These are phyloP conservation scores for Halcyon senegalensis DNA, from an alignment of 2,113 vertebrate species.

Conservation along the genomic window DNA sequence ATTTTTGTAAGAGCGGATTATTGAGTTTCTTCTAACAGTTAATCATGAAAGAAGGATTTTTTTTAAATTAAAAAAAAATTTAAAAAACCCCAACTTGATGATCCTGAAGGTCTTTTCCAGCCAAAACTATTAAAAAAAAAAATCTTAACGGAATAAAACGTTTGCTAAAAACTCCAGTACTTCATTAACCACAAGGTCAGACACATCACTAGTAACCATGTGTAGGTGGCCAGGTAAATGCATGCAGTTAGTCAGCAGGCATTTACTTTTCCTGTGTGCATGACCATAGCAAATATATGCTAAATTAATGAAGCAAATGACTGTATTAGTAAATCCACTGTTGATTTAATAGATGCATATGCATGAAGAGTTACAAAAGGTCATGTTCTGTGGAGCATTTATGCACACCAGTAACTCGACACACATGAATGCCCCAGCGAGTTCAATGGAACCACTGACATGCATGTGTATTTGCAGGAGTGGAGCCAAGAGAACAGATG, in stretches of 20 bases:
- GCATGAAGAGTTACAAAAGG: neutral
- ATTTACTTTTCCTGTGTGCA: neutral
- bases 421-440: neutral
- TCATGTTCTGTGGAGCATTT: neutral
- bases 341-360: neutral
- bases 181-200: neutral
- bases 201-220: neutral
- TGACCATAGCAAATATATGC: neutral
- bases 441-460: neutral
- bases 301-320: neutral
- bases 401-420: neutral
- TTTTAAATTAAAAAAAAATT: neutral
- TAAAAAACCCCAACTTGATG: too few relatives aligned
- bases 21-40: neutral
- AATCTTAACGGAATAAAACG: neutral
- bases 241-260: rapidly evolving
- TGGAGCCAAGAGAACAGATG: conserved; percentile 43
- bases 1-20: neutral
- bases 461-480: neutral
- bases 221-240: neutral
- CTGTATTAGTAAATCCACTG: neutral
- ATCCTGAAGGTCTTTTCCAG: too few relatives aligned
- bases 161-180: neutral
- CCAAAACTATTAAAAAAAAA: neutral
- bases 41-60: neutral